Evolutionary conservation across 2,888 invertebrate genomes (phyloP), one percentile per base, ranked within the genome.

Genomic region (Sphaerophoria taeniata): DNA sequence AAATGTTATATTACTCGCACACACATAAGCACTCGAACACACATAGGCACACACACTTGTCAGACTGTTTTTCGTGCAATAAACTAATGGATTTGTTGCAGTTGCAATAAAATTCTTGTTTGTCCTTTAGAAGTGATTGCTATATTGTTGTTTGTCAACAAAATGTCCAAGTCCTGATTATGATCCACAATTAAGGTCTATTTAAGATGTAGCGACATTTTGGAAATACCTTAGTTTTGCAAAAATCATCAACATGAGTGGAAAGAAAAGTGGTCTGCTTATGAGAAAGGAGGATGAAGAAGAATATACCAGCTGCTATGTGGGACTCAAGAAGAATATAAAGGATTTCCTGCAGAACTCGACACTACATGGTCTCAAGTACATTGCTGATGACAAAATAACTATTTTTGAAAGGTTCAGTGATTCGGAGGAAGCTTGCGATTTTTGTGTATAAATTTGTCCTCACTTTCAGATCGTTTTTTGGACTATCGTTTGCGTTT

Each of bases 321-420:
- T 6, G 6, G 55, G 73, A 0, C 87, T 89, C 1, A 89, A 89
- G 49, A 88, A 81, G 61, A 94, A 94, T 88, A 87, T 95, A 0
- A 92, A 94, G 53, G 94, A 95, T 70, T 96, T 95, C 89, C 93
- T 95, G 56, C 91, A 94, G 43, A 95, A 94, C 47, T 95, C 95
- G 16, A 95, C 95, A 0, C 91, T 97, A 43, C 97, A 97, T 89
- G 96, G 96, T 0, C 92, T 97, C 7, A 94, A 95, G 89, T 97
- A 96, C 88, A 94, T 96, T 34, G 96, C 96, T 0, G 91, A 92
- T 79, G 90, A 89, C 43, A 87, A 88, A 12, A 89, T 92, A 3
- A 90, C 91, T 0, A 88, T 90, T 55, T 88, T 90, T 0, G 92
- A 92, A 78, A 89, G 92, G 91, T 91, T 4, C 14, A 12, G 9